Evolutionary conservation across 2,797 vertebrate genomes (phyloP), one percentile per base, ranked within the genome.

Genomic region (Enteromius mattozi): DNA sequence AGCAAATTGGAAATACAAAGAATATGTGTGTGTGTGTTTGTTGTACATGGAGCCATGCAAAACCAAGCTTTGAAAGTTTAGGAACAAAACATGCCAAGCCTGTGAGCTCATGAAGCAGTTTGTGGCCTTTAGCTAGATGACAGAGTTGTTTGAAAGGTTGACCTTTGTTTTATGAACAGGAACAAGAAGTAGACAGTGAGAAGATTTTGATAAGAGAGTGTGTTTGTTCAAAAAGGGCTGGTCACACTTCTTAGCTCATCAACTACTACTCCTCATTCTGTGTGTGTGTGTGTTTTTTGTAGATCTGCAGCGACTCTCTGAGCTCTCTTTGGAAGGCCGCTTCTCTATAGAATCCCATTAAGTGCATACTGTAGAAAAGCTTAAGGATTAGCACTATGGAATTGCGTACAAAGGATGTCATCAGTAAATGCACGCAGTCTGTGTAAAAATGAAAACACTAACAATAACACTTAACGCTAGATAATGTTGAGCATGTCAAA

Each of bases 91-190:
- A 3, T 49, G 30, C 14, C 0, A 8, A 80, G 30, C 30, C 30
- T 0, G 1, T 72, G 33, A 71, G 68, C 56, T 65, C 40, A 47
- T 66, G 10, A 42, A 27, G n/a, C 30, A 81, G 66, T 37, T 24
- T 68, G 33, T 75, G 83, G 59, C 78, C 68, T 87, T 84, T 80
- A 40, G 65, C 56, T 51, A 47, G 54, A 71, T n/a, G 66, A 76
- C 74, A 65, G 40, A 45, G 49, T 27, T 77, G 78, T 63, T 14
- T 86, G 65, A 83, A 89, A 71, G 61, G 30, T 80, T 86, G 71
- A 86, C 80, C 88, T 83, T 85, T 89, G 83, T 65, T 81, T 86
- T 30, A 13, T 63, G 49, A 78, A 83, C 77, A 81, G 45, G 30
- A 59, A 68, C 56, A 68, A 69, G 80, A 33, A 1, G 61, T 68